Evolutionary conservation across 1,140 invertebrate species (phyloP), one percentile per base, ranked within the genome.

Genomic region (Leguminivora glycinivorella): DNA sequence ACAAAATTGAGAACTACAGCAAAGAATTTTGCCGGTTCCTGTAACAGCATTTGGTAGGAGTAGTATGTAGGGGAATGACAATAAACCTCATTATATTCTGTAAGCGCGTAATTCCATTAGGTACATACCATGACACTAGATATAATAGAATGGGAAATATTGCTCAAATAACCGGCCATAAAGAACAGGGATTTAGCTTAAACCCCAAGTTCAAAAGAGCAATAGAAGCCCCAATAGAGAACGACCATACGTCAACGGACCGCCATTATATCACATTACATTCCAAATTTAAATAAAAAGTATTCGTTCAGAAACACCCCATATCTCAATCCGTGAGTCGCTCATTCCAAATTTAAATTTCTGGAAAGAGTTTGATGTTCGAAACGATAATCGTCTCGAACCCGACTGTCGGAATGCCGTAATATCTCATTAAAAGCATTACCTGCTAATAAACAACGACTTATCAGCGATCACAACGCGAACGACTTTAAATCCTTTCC

Each of bases 361-460:
- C 88, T 91, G 84, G 83, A 89, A 88, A 89, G 83, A 90, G 83
- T 90, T 89, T 83, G 82, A 87, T 87, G 83, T 84, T 84, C 77
- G 75, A 79, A 84, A 87, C 81, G 88, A 90, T 90, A 87, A 88
- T 88, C 87, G 83, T 71, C 69, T 75, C 75, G 75, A 77, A 86
- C 73, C 78, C 81, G 79, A 69, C 40, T 75, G 80, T 73, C 76
- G 83, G 88, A 89, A 90, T 90, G 83, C 84, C 81, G 81, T 87
- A 86, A 88, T 88, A 88, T 85, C 88, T 90, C 88, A 88, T 90
- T 90, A 90, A 84, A 88, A 80, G 82, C 77, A 85, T 84, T 82
- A 75, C 72, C 66, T 60, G 72, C 56, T 67, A 74, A 70, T 72
- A 73, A 82, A 79, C 63, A 81, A 83, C 63, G 75, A 74, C 77